These are phyloP conservation scores for Urocolius indicus DNA, from an alignment of 2,113 vertebrate genomes.

Conservation along the genomic window DNA sequence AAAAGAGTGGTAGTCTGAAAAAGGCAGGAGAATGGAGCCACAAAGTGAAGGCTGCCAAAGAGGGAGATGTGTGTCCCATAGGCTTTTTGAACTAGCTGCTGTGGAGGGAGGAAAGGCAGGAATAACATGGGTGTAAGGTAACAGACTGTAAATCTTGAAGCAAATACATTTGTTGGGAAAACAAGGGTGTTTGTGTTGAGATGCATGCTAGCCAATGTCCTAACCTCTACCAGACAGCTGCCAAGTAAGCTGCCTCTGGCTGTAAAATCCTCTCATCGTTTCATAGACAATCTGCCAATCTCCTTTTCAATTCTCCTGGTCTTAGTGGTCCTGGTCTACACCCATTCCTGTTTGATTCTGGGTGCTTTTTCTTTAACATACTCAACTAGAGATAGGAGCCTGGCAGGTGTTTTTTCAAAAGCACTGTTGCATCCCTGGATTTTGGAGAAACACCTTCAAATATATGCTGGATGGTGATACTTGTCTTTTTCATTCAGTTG, in stretches of 20 bases:
- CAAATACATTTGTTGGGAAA: not conserved
- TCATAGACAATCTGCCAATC: not conserved
- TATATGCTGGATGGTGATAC: not conserved
- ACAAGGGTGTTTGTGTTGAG: not conserved
- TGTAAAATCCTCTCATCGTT: not conserved
- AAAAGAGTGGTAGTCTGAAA: not conserved
- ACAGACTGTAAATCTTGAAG: not conserved
- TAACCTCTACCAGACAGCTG: not conserved
- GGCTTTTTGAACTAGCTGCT: not conserved
- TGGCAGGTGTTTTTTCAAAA: not conserved
- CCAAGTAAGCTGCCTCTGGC: not conserved
- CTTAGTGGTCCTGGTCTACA: not conserved
- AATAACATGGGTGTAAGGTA: not conserved
- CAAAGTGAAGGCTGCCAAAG: not conserved
- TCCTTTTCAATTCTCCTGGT: not conserved
- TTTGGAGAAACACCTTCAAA: not conserved
- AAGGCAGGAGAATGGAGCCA: not conserved
- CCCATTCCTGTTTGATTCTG: not conserved
- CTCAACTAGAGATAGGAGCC: not conserved
- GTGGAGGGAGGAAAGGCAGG: not conserved
- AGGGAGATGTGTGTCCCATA: not conserved
- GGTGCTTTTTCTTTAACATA: not conserved
- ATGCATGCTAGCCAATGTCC: not conserved
- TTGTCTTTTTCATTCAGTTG: not conserved
- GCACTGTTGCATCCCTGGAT: not conserved